phyloP scores from a whole-genome alignment of 2,888 invertebrate genomes.

The Conops quadrifasciatus region DNA sequence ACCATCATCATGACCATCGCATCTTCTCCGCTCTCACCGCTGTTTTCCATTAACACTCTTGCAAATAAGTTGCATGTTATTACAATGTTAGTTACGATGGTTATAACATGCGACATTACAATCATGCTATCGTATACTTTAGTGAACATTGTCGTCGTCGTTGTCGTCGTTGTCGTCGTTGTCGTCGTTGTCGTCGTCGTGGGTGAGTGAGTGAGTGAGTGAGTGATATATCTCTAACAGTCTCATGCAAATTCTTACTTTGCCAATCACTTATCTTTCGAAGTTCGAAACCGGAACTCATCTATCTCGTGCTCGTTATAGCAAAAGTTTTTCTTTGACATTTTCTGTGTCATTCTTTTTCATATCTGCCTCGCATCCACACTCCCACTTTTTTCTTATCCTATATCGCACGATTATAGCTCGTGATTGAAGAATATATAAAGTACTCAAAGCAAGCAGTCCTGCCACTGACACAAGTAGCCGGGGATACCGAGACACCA shows the following conservation, averaged over 20 bases:
- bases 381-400: not conserved
- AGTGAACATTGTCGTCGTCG: not conserved
- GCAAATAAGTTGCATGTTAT: no score
- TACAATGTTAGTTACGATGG: no score
- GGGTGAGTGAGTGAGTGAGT: not conserved
- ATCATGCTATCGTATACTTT: no score
- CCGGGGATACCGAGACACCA: constrained; percentile 6
- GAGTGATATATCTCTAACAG: not conserved
- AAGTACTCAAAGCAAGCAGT: no score
- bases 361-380: not conserved
- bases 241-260: not conserved
- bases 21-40: no score
- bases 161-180: not conserved
- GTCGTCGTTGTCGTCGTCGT: not conserved
- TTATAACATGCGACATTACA: no score
- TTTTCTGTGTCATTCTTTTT: constrained; percentile 1
- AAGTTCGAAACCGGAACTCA: constrained; percentile 6
- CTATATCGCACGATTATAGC: not conserved
- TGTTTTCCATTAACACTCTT: no score
- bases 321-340: constrained; percentile 12
- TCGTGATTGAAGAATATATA: no score
- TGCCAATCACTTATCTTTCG: not conserved
- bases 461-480: no score
- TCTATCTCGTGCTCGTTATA: constrained; percentile 19
- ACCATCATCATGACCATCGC: no score